Evolutionary conservation across 2,797 vertebrate genomes (phyloP).

Genomic region (Rhynchotus rufescens): DNA sequence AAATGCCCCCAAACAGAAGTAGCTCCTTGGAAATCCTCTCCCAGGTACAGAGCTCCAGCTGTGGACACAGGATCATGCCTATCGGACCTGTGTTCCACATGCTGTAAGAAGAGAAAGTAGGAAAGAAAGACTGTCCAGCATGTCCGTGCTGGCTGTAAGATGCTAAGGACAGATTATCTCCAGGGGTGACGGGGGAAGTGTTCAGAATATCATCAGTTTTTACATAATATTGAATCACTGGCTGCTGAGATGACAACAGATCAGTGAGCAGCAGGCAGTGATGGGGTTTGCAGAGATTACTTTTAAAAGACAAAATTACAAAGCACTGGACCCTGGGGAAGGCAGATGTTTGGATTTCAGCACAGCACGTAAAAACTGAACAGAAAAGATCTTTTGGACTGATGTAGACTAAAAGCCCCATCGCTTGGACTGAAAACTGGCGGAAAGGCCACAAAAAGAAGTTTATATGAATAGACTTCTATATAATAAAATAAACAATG

Average conservation of each 20-base stretch:
- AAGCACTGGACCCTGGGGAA: constrained; percentile 46
- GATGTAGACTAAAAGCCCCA: background rate
- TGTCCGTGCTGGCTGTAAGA: background rate
- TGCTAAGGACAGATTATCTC: constrained; percentile 12
- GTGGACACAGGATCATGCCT: background rate
- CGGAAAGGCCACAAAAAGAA: constrained; percentile 5
- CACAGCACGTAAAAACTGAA: constrained; percentile 19
- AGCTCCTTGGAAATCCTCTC: background rate
- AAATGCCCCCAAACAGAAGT: background rate
- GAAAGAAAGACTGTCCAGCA: background rate
- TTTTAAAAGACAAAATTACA: constrained; percentile 60
- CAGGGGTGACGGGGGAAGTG: background rate
- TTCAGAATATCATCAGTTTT: background rate
- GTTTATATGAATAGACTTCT: background rate
- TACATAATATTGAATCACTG: background rate
- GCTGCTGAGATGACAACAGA: constrained; percentile 17
- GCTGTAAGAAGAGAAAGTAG: background rate
- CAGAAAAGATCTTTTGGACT: constrained; percentile 28
- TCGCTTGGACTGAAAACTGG: background rate
- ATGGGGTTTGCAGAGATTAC: constrained; percentile 47
- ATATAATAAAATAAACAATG: background rate
- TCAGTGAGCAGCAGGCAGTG: constrained; percentile 40
- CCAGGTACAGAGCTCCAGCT: rapidly evolving
- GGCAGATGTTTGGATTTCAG: constrained; percentile 69
- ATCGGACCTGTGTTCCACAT: background rate